Conservation (phyloP, 2,797 vertebrate genomes). For the Scolopax bukidnonensis region DNA sequence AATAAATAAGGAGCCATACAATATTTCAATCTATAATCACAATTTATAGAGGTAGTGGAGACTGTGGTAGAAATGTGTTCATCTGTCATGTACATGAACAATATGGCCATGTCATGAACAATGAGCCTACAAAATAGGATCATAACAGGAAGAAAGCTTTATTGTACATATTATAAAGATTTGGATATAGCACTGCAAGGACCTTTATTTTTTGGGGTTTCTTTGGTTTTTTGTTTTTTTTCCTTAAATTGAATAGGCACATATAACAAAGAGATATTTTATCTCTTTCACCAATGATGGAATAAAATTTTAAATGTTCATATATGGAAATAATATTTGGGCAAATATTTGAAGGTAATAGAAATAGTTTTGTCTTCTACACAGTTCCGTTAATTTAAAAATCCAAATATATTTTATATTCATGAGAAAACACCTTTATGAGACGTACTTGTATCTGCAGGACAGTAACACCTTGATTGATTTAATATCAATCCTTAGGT, state of each 20-base stretch:
- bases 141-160: constrained; percentile 32
- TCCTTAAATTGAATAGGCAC: not conserved
- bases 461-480: constrained; percentile 3
- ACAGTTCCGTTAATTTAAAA: constrained; percentile 15
- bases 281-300: not conserved
- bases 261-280: not conserved
- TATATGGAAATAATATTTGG: not conserved
- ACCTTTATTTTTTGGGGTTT: not conserved
- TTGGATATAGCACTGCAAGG: not conserved
- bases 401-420: not conserved
- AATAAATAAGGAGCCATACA: constrained; percentile 12
- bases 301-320: not conserved
- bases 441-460: not conserved
- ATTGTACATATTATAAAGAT: constrained; percentile 23
- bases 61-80: not conserved
- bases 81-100: constrained; percentile 14
- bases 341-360: not conserved
- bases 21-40: constrained; percentile 41
- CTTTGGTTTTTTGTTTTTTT: not conserved
- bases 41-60: not conserved
- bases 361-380: not conserved
- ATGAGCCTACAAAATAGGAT: constrained; percentile 15
- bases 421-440: not conserved
- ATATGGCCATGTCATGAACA: constrained; percentile 8
- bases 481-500: not conserved